Conservation (phyloP, 2,888 invertebrate species). For the Fissipunctia ypsillon region DNA sequence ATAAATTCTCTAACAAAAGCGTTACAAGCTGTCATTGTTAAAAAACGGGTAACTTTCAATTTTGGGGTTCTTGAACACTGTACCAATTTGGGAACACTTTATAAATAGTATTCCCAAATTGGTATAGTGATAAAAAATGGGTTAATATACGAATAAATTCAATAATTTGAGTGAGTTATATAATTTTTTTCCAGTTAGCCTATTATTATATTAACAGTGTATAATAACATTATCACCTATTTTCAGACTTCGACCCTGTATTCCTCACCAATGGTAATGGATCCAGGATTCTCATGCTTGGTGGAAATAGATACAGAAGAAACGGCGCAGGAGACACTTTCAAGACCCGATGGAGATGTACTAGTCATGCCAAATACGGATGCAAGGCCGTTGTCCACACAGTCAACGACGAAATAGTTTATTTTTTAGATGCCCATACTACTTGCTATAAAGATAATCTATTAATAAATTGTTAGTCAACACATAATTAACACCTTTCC, state of each 20-base stretch:
- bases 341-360: constrained; percentile 74
- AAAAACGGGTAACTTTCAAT: not conserved
- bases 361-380: constrained; percentile 69
- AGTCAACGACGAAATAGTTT: constrained; percentile 65
- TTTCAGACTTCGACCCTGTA: constrained; percentile 57
- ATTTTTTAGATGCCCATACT: constrained; percentile 70
- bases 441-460: constrained; percentile 28
- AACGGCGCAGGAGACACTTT: constrained; percentile 53
- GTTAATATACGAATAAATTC: no score
- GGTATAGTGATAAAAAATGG: no score
- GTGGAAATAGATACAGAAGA: constrained; percentile 66
- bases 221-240: not conserved
- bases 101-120: no score
- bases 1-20: not conserved
- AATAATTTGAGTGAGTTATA: not conserved
- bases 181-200: not conserved
- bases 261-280: constrained; percentile 67
- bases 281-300: constrained; percentile 63
- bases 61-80: no score
- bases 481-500: not conserved
- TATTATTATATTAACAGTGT: not conserved
- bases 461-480: not conserved
- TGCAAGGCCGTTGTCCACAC: constrained; percentile 72
- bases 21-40: not conserved
- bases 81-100: no score